Base-by-base conservation (phyloP, 30 jellyfish, hydroid and myxozoan species). In the Hydra vulgaris region DNA sequence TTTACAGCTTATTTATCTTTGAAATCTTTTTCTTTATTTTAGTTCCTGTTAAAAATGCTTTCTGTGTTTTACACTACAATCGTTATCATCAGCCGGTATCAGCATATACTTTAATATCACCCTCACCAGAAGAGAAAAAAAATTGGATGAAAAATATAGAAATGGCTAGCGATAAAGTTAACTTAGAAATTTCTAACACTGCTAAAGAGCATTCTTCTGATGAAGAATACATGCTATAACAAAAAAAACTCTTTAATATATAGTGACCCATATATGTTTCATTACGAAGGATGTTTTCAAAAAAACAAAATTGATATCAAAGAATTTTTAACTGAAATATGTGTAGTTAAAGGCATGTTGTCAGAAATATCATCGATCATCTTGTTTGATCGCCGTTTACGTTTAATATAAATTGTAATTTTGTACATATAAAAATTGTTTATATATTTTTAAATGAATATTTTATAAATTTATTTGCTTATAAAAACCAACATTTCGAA, bases 21-120 rank as follows among this genome's bases (percentile, higher is more conserved):
- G 5, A 12, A 40, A 40, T 12, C 12, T 40, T 40, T 3, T 40
- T 40, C 8, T 3, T 3, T 3, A 40, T 68, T 68, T 68, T 68
- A 68, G 75, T 68, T 1, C 27, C 75, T 8, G 80, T 83, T 72
- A 88, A 88, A 71, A 40, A 88, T 74, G 81, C 95, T 7, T 79
- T 88, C 68, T 74, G 86, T 15, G 74, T 88, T 21, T 88, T 82
- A 12, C 66, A 75, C 22, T 81, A 78, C 81, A 88, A 84, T 79
- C 90, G 96, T 27, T 88, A 83, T 70, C 79, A 81, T 56, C 96
- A 88, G 25, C 76, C 94, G 17, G 77, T 88, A 5, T 86, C 90
- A 20, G 88, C 81, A 1, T 84, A 67, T 70, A 83, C 96, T 19
- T 71, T 88, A 19, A 85, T 77, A 68, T 81, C 90, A 66, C 27